Evolutionary conservation across 2,113 vertebrate genomes (phyloP), one percentile per base, ranked within the genome.

Genomic region (Odontesthes bonariensis): DNA sequence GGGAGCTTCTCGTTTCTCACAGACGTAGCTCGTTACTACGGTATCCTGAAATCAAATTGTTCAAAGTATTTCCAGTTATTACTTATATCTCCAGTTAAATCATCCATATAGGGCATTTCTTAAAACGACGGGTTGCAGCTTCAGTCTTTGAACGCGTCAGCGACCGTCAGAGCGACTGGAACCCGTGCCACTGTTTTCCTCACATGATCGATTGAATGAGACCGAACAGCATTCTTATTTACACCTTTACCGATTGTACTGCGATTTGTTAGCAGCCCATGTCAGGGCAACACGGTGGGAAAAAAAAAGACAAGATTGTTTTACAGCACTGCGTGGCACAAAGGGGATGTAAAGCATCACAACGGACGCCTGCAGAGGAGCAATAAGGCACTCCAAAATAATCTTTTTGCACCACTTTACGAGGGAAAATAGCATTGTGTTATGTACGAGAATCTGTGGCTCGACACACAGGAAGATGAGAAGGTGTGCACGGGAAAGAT

Each of bases 11-110:
- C 44, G 46, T 64, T 74, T 80, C 56, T 81, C 60, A 54, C 44
- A 84, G 78, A 83, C 83, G 77, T 61, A 81, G 87, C 72, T 87
- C 87, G 75, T 80, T 87, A 79, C 47, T 65, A 23, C 55, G 19
- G 51, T 40, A 51, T 55, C 55, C 27, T 42, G 22, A 58, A 59
- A 69, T 57, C 23, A 42, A 57, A 46, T 56, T 42, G 40, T 12
- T 55, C 40, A 27, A 44, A 69, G 40, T 47, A 35, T 31, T 47
- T 46, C 53, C 23, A 46, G 27, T 20, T 42, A 51, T 31, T 46
- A 46, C 14, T 46, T 16, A 47, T 47, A 19, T 69, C 31, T 53
- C 22, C 7, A 1, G n/a, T 31, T 8, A 16, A 56, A 16, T 57
- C 14, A 19, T 33, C 46, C 13, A 5, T 49, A n/a, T n/a, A 2